phyloP scores from a whole-genome alignment of 1,140 invertebrate genomes.

The Scylla paramamosain region DNA sequence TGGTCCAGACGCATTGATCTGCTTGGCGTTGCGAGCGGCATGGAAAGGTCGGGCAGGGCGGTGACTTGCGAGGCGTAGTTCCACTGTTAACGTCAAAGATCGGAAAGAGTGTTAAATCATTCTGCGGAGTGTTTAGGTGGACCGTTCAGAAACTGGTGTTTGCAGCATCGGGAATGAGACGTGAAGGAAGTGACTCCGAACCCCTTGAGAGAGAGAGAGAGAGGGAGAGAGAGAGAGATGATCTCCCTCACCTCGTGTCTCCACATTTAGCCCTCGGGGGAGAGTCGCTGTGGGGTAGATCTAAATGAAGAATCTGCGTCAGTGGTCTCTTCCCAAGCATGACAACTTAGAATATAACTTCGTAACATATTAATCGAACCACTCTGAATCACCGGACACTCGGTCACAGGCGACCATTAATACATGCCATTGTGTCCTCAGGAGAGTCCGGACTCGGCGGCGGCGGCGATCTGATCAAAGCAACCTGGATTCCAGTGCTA shows the following conservation, averaged over 20 bases:
- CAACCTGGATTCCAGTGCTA: neutral
- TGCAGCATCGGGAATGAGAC: neutral
- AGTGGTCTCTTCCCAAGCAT: neutral
- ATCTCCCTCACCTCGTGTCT: neutral
- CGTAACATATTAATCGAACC: too few relatives aligned
- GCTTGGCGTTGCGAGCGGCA: neutral
- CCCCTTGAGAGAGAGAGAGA: neutral
- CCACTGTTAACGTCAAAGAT: neutral
- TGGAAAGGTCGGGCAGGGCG: neutral
- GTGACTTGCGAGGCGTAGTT: too few relatives aligned
- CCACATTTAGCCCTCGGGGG: neutral
- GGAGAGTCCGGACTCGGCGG: neutral
- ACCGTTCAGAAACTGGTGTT: too few relatives aligned
- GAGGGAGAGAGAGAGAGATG: too few relatives aligned
- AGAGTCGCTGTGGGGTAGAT: neutral
- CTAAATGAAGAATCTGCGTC: neutral
- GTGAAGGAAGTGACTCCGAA: neutral
- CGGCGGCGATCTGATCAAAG: conserved; percentile 17
- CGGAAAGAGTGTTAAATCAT: neutral
- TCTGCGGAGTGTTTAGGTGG: neutral
- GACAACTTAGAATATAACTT: too few relatives aligned
- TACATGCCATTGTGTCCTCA: neutral
- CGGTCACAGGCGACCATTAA: neutral
- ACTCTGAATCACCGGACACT: too few relatives aligned
- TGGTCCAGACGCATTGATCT: neutral